Conservation (phyloP, 2,113 vertebrate genomes). For the Gadus chalcogrammus region DNA sequence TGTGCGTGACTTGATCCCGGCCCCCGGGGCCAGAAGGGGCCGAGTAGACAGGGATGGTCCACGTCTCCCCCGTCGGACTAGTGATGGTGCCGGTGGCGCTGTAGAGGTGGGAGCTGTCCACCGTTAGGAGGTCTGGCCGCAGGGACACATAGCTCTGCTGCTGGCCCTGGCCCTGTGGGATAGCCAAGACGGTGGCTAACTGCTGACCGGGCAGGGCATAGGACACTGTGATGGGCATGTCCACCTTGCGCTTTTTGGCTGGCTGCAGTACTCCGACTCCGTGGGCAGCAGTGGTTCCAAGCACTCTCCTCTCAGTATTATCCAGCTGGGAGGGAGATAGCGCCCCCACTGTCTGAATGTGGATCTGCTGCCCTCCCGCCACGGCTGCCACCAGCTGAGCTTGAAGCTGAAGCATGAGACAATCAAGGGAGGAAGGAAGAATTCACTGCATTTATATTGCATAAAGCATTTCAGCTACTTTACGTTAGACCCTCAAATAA, state of each 20-base stretch:
- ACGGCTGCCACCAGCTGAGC: constrained; percentile 91
- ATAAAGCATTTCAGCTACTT: background rate
- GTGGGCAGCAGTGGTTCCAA: constrained; percentile 70
- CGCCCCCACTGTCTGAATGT: constrained; percentile 93
- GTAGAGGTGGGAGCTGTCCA: constrained; percentile 98
- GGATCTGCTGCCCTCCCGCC: constrained; percentile 86
- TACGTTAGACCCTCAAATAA: too few species aligned
- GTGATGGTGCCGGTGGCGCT: constrained; percentile 98
- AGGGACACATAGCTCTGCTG: constrained; percentile 98
- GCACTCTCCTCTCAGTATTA: constrained; percentile 55
- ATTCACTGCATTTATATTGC: background rate
- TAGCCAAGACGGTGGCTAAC: constrained; percentile 94
- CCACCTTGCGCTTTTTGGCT: constrained; percentile 98
- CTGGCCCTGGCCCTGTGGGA: constrained; percentile 88
- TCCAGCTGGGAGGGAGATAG: constrained; percentile 86
- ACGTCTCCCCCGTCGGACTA: constrained; percentile 97
- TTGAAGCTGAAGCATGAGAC: constrained; percentile 75
- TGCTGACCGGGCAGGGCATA: constrained; percentile 97
- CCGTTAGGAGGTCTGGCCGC: constrained; percentile 95
- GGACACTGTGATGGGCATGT: constrained; percentile 97
- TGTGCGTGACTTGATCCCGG: constrained; percentile 90
- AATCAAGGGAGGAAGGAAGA: background rate
- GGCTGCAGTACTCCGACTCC: constrained; percentile 93
- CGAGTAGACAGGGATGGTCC: constrained; percentile 98
- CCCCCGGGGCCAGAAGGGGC: constrained; percentile 80